These are phyloP conservation scores for Geothlypis trichas DNA, from an alignment of 2,113 vertebrate species.

Conservation along the genomic window DNA sequence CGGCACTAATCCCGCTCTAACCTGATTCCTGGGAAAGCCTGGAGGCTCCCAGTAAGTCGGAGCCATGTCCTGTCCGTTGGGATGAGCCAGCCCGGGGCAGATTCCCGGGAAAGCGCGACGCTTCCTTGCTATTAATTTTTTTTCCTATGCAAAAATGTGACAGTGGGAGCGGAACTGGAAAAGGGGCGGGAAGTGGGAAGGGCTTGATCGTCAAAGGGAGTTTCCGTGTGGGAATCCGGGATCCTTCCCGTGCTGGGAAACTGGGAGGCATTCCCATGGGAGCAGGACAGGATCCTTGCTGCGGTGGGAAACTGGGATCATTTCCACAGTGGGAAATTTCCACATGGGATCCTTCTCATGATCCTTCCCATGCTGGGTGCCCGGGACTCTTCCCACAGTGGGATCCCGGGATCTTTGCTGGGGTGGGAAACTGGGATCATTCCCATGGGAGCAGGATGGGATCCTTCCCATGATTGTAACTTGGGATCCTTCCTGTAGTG, in stretches of 20 bases:
- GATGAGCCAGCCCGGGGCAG: not conserved
- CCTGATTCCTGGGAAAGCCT: not conserved
- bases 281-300: not conserved
- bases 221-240: accelerated
- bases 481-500: too few relatives aligned
- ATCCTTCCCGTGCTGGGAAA: not conserved
- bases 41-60: accelerated
- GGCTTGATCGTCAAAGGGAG: not conserved
- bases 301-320: not conserved
- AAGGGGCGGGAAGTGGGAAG: not conserved
- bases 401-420: accelerated
- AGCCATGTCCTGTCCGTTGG: not conserved
- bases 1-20: slow-evolving; percentile 31
- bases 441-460: not conserved
- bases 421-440: not conserved
- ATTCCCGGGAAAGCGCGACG: not conserved
- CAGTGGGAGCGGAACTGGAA: not conserved
- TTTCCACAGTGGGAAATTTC: not conserved
- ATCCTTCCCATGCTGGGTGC: not conserved
- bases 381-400: accelerated
- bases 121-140: not conserved
- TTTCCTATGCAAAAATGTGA: slow-evolving; percentile 46
- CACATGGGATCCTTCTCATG: not conserved
- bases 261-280: not conserved
- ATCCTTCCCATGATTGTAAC: too few relatives aligned